Conservation (phyloP, 35 echinoderm and acorn worm genomes). For the Holothuria glaberrima region DNA sequence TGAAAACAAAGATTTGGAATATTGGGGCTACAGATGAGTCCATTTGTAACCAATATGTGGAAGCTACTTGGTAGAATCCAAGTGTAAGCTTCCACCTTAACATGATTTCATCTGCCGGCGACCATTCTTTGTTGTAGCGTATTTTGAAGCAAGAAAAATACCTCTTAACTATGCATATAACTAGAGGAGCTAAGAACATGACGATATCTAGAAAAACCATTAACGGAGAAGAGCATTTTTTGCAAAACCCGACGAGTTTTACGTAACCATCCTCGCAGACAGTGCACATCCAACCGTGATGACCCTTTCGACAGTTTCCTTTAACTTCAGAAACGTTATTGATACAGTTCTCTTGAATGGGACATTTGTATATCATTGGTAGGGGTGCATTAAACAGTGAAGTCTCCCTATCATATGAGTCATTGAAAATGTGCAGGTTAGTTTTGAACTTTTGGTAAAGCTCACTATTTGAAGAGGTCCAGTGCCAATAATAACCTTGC, state of each 20-base stretch:
- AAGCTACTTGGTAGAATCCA: no score
- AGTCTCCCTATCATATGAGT: background rate
- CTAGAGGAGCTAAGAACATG: no score
- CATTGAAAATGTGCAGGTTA: slow-evolving; percentile 1
- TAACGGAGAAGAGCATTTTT: background rate
- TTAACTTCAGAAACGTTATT: background rate
- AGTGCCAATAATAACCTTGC: slow-evolving; percentile 58
- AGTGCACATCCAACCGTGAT: slow-evolving; percentile 34
- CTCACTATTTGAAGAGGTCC: background rate
- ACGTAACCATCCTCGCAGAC: background rate
- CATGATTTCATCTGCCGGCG: no score
- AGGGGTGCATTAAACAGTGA: background rate
- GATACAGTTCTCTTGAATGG: background rate
- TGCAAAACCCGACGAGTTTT: slow-evolving; percentile 2
- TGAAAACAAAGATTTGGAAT: no score
- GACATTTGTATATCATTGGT: slow-evolving; percentile 49
- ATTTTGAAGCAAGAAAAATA: no score
- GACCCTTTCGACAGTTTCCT: slow-evolving; percentile 15
- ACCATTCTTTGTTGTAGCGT: no score
- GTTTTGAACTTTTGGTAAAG: slow-evolving; percentile 34
- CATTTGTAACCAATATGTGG: no score
- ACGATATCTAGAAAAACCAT: no score
- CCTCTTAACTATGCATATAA: no score
- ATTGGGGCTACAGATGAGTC: no score
- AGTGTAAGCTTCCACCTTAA: no score